Evolutionary conservation across 1,140 invertebrate genomes (phyloP).

Genomic region (Plodia interpunctella): DNA sequence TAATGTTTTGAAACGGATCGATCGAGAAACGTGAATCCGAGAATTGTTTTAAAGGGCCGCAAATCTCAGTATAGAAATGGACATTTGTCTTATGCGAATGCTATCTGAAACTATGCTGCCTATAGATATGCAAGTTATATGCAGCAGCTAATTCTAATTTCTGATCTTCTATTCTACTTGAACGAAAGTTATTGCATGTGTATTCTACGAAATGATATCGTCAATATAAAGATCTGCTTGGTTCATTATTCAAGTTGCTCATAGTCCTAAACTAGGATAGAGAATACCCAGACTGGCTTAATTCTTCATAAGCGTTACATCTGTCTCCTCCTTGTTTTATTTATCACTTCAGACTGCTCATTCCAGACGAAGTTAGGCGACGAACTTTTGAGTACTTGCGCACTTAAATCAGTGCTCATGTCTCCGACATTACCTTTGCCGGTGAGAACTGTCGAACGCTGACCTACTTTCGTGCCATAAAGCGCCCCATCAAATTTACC

Average conservation of each 20-base stretch:
- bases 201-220: no score
- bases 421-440: conserved; percentile 14
- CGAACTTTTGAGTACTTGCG: not conserved
- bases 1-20: conserved; percentile 56
- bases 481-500: conserved; percentile 53
- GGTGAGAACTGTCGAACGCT: conserved; percentile 15
- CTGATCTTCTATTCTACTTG: no score
- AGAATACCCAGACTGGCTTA: no score
- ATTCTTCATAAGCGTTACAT: conserved; percentile 20
- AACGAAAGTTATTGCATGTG: no score
- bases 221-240: no score
- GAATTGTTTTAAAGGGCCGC: conserved; percentile 15
- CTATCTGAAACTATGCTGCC: not conserved
- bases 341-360: not conserved
- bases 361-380: conserved; percentile 4
- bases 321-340: not conserved
- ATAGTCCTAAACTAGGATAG: no score
- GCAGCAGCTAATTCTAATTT: no score
- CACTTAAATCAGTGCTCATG: conserved; percentile 8
- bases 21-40: conserved; percentile 19
- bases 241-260: no score
- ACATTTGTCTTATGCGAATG: conserved; percentile 16
- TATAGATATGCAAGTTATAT: no score
- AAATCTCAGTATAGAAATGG: conserved; percentile 15
- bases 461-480: conserved; percentile 64